phyloP scores from a whole-genome alignment of 1,140 invertebrate genomes.

The Drosophila eugracilis region DNA sequence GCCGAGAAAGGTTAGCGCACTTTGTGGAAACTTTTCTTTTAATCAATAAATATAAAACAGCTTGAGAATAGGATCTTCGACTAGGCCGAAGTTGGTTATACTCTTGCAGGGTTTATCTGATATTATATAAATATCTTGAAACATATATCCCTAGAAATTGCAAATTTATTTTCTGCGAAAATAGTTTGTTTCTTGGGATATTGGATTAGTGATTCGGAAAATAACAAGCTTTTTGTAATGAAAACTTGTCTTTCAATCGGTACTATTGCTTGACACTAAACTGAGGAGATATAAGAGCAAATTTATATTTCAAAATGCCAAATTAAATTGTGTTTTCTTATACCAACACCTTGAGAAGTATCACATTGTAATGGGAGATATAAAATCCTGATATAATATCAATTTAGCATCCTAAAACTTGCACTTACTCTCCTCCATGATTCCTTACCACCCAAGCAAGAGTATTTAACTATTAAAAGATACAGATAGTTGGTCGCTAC shows the following conservation, averaged over 20 bases:
- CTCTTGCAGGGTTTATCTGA: slow-evolving; percentile 6
- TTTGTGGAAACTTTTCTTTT: slow-evolving; percentile 48
- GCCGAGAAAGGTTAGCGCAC: slow-evolving; percentile 55
- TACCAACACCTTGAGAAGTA: not conserved
- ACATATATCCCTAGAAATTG: slow-evolving; percentile 16
- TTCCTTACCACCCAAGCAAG: slow-evolving; percentile 4
- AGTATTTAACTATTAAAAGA: slow-evolving; percentile 33
- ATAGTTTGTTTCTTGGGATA: slow-evolving; percentile 19
- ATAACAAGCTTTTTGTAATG: slow-evolving; percentile 28
- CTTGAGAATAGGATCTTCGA: slow-evolving; percentile 23
- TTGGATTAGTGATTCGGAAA: not conserved
- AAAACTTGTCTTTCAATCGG: slow-evolving; percentile 35
- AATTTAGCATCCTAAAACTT: not conserved
- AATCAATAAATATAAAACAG: slow-evolving; percentile 57
- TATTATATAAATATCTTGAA: not conserved
- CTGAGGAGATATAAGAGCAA: not conserved
- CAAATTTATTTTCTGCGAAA: slow-evolving; percentile 25
- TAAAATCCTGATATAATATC: not conserved
- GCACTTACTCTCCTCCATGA: not conserved
- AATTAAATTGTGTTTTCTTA: not conserved
- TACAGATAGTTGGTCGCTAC: slow-evolving; percentile 33
- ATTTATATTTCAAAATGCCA: too few relatives aligned
- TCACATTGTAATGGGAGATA: slow-evolving; percentile 1
- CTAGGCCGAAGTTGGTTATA: slow-evolving; percentile 12
- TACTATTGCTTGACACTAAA: not conserved